phyloP scores from a whole-genome alignment of 64 coral and sea anemone genomes.

The Stichodactyla helianthus region DNA sequence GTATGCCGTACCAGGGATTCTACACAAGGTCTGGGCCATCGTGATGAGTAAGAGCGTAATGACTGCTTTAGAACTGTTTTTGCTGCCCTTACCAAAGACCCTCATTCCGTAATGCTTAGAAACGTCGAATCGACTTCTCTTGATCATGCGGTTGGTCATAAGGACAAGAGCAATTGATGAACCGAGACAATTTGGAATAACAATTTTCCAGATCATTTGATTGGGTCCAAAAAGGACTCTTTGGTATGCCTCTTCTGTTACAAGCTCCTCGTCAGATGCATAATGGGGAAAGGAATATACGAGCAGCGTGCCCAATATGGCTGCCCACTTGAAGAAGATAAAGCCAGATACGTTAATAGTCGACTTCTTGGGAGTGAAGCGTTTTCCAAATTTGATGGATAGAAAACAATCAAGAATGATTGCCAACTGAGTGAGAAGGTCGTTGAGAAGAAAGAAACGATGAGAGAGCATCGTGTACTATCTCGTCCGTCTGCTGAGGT shows the following conservation, averaged over 20 bases:
- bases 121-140: too few relatives aligned
- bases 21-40: not conserved
- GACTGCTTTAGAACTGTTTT: not conserved
- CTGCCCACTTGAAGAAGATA: slow-evolving; percentile 3
- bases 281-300: not conserved
- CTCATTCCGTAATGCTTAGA: too few relatives aligned
- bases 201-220: slow-evolving; percentile 11
- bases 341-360: not conserved
- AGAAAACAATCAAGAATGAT: slow-evolving; percentile 1
- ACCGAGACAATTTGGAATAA: not conserved
- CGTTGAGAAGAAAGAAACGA: slow-evolving; percentile 24
- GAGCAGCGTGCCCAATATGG: not conserved
- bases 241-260: slow-evolving; percentile 13
- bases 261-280: not conserved
- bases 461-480: not conserved
- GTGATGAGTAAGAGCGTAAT: not conserved
- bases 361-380: not conserved
- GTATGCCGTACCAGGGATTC: not conserved
- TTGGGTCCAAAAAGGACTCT: slow-evolving; percentile 13
- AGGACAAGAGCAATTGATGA: too few relatives aligned
- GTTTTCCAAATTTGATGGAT: not conserved
- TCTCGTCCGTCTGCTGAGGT: not conserved
- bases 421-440: slow-evolving; percentile 11
- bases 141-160: too few relatives aligned
- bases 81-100: too few relatives aligned